Evolutionary conservation across 2,888 invertebrate genomes (phyloP).

Genomic region (Rhagonycha lutea): DNA sequence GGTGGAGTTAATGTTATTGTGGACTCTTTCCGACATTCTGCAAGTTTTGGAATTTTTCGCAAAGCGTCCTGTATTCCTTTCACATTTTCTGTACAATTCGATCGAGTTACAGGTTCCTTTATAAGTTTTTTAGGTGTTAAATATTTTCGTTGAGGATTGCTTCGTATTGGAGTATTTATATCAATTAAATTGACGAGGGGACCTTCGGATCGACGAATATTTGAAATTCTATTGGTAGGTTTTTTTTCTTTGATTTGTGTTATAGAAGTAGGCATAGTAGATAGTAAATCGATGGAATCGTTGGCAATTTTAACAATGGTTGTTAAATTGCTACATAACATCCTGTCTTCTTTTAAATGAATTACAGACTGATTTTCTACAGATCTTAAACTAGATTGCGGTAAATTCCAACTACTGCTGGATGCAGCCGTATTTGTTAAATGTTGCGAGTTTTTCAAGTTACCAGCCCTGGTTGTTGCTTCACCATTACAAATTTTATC

Average conservation of each 20-base stretch:
- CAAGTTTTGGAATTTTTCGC: too few species aligned
- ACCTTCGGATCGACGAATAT: neutral
- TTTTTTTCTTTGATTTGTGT: neutral
- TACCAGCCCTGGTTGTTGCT: neutral
- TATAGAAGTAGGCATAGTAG: neutral
- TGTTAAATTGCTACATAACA: neutral
- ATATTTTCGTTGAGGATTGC: neutral
- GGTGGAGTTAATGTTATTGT: neutral
- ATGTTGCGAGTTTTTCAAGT: neutral
- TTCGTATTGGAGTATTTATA: neutral
- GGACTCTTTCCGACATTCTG: neutral
- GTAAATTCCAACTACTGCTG: neutral
- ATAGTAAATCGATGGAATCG: neutral
- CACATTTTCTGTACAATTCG: neutral
- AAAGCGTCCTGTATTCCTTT: neutral
- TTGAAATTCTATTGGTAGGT: neutral
- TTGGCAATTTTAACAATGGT: neutral
- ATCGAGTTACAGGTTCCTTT: neutral
- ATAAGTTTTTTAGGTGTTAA: neutral
- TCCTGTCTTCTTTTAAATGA: neutral
- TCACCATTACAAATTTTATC: neutral
- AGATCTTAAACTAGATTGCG: neutral
- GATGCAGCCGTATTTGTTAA: neutral
- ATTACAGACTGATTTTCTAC: neutral
- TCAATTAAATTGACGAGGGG: neutral